Evolutionary conservation across 2,113 vertebrate genomes (phyloP).

Genomic region (Galemys pyrenaicus): DNA sequence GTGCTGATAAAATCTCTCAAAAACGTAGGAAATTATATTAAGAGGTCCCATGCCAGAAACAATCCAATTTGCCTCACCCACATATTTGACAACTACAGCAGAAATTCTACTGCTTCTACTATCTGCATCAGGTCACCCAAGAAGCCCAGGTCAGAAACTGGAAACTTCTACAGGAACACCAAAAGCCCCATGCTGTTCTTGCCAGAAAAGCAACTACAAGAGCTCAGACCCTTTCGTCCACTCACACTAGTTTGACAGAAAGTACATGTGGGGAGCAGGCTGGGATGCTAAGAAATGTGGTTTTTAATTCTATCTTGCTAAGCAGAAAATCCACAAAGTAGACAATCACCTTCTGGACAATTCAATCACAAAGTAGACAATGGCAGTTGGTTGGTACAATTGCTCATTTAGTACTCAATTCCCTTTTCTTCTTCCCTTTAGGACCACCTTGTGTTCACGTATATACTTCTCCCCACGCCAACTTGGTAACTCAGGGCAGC

Average conservation of each 20-base stretch:
- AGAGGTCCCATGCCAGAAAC: neutral
- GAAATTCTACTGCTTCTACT: neutral
- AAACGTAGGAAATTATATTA: neutral
- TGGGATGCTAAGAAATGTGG: neutral
- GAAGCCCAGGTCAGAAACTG: neutral
- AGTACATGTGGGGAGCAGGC: neutral
- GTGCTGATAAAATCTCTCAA: neutral
- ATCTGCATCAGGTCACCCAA: neutral
- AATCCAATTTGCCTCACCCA: neutral
- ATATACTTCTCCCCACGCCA: neutral
- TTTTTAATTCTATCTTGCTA: neutral
- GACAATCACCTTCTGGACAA: neutral
- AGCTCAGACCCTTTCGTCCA: neutral
- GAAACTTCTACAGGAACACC: neutral
- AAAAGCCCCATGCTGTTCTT: neutral
- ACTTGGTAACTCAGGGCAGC: neutral
- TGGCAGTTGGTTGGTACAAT: too few relatives aligned
- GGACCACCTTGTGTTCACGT: neutral
- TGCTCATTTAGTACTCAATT: neutral
- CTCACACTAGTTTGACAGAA: neutral
- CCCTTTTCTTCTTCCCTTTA: neutral
- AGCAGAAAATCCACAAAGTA: neutral
- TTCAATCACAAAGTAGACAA: too few relatives aligned
- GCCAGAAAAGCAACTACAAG: neutral
- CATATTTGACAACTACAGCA: too few relatives aligned